phyloP scores from a whole-genome alignment of 23 tunicate species.

The Ascidia mentula region DNA sequence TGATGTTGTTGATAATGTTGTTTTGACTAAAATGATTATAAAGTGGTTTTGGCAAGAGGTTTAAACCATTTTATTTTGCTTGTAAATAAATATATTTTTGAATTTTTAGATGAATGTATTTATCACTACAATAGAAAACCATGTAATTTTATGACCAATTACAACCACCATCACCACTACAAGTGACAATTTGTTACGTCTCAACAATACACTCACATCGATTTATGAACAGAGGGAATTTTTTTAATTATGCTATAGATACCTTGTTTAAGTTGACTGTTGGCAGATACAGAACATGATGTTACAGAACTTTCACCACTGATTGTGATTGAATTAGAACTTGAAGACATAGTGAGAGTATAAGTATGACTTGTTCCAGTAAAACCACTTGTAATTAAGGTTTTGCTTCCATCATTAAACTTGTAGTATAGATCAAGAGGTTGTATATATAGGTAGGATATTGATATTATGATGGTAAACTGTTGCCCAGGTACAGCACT shows the following conservation, averaged over 20 bases:
- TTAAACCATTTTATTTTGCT: too few species aligned
- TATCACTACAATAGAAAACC: too few species aligned
- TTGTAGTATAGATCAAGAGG: not conserved
- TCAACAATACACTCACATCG: too few species aligned
- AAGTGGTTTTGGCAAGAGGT: too few species aligned
- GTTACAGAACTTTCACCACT: not conserved
- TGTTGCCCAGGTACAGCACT: not conserved
- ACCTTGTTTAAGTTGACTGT: not conserved
- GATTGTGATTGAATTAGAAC: not conserved
- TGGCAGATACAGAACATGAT: not conserved
- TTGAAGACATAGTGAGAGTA: not conserved
- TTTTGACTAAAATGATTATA: too few species aligned
- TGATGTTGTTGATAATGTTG: not conserved
- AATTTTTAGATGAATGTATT: too few species aligned
- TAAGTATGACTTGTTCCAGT: not conserved
- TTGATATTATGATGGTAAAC: not conserved
- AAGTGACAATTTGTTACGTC: too few species aligned
- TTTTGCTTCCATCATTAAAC: not conserved
- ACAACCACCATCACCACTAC: too few species aligned
- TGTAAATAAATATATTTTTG: too few species aligned
- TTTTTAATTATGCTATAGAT: too few species aligned
- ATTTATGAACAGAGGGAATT: too few species aligned
- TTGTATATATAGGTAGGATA: not conserved
- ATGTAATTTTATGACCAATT: too few species aligned
- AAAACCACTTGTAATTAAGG: not conserved